These are phyloP conservation scores for Mylabris sibirica DNA, from an alignment of 2,888 invertebrate genomes.

Conservation along the genomic window DNA sequence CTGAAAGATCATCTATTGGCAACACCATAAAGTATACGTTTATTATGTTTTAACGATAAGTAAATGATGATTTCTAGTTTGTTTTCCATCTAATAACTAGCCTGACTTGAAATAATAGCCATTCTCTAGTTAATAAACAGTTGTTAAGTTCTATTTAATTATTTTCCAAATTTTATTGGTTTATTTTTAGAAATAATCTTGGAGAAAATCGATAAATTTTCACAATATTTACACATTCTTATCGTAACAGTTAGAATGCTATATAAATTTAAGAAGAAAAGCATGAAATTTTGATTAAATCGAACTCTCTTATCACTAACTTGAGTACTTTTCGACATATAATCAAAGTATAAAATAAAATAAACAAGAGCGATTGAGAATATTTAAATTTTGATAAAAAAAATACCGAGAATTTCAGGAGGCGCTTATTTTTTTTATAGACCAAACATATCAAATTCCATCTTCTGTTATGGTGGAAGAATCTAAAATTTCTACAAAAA, in stretches of 20 bases:
- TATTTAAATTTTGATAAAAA: too few species aligned
- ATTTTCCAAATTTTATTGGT: not conserved
- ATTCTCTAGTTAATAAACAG: not conserved
- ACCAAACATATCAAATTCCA: too few species aligned
- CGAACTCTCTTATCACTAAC: not conserved
- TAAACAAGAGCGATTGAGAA: too few species aligned
- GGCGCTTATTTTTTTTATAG: too few species aligned
- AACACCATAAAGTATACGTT: not conserved
- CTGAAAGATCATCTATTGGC: not conserved
- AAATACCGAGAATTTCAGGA: too few species aligned
- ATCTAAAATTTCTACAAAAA: too few species aligned
- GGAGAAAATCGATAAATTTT: not conserved
- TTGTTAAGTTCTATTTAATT: not conserved
- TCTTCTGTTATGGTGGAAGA: too few species aligned
- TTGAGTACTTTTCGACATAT: not conserved
- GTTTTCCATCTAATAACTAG: not conserved
- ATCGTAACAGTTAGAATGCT: not conserved
- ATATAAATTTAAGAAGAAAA: not conserved
- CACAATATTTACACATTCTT: not conserved
- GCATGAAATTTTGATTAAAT: not conserved
- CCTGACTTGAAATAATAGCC: not conserved
- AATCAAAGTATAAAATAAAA: not conserved
- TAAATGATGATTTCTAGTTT: slow-evolving; percentile 5
- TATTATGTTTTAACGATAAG: not conserved
- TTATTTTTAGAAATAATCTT: not conserved